phyloP scores from a whole-genome alignment of 2,888 invertebrate species.

The Hymenopus coronatus region DNA sequence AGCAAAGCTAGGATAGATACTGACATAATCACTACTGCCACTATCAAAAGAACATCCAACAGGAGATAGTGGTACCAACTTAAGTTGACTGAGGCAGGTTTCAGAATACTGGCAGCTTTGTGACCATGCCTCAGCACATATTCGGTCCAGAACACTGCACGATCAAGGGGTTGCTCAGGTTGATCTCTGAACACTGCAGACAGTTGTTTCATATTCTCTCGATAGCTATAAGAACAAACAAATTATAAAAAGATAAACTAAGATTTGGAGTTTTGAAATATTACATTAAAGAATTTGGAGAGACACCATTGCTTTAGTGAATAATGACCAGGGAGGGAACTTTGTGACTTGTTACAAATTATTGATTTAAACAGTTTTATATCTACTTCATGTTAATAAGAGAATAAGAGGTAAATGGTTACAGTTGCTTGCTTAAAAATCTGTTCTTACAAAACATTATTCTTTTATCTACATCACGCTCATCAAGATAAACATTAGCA shows the following conservation, averaged over 20 bases:
- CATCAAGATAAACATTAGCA: no score
- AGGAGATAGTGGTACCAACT: slow-evolving; percentile 45
- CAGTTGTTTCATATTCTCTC: slow-evolving; percentile 29
- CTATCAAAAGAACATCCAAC: slow-evolving; percentile 19
- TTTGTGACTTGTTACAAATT: no score
- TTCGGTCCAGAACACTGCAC: slow-evolving; percentile 37
- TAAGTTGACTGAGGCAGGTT: slow-evolving; percentile 41
- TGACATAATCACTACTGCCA: not conserved
- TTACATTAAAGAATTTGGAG: no score
- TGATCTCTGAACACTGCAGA: slow-evolving; percentile 43
- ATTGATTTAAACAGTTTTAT: no score
- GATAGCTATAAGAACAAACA: slow-evolving; percentile 32
- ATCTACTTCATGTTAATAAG: no score
- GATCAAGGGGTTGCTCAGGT: slow-evolving; percentile 33
- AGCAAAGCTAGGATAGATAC: not conserved
- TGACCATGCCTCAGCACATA: slow-evolving; percentile 38
- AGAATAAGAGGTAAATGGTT: no score
- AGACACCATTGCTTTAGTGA: no score
- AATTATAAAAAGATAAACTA: not conserved
- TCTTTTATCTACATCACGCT: no score
- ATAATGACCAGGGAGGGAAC: no score
- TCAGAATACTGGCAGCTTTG: slow-evolving; percentile 38
- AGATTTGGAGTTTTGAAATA: not conserved
- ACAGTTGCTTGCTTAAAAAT: no score
- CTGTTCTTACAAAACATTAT: no score